phyloP scores from a whole-genome alignment of 1,140 invertebrate species.

The Gonatopus flavifemur region DNA sequence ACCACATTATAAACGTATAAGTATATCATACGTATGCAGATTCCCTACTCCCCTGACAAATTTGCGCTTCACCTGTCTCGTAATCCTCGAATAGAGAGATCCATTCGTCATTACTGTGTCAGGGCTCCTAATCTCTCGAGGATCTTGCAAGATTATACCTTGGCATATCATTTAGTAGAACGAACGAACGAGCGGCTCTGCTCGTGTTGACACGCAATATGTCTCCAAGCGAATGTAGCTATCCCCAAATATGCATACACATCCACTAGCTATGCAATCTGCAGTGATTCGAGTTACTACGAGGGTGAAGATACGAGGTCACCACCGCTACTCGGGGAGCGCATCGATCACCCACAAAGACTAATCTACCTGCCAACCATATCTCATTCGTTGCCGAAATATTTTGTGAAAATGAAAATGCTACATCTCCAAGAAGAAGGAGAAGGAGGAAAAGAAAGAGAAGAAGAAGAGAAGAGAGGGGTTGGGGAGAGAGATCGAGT shows the following conservation, averaged over 20 bases:
- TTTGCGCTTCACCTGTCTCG: slow-evolving; percentile 25
- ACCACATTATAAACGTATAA: no score
- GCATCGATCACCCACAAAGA: no score
- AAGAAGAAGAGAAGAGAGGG: neutral
- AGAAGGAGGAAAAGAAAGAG: slow-evolving; percentile 19
- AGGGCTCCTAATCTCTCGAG: slow-evolving; percentile 47
- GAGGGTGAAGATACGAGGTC: slow-evolving; percentile 8
- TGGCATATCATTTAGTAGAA: slow-evolving; percentile 55
- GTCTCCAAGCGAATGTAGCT: slow-evolving; percentile 53
- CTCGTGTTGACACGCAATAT: slow-evolving; percentile 56
- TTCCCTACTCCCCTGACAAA: slow-evolving; percentile 4
- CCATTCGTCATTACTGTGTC: slow-evolving; percentile 46
- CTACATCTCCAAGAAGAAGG: no score
- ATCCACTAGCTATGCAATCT: slow-evolving; percentile 31
- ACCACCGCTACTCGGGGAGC: no score
- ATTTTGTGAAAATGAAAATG: no score
- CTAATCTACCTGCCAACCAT: no score
- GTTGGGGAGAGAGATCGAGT: slow-evolving; percentile 10
- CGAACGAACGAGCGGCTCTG: slow-evolving; percentile 52
- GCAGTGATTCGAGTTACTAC: slow-evolving; percentile 22
- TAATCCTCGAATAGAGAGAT: slow-evolving; percentile 16
- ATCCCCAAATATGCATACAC: slow-evolving; percentile 40
- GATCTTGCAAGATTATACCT: slow-evolving; percentile 52
- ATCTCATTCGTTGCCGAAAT: no score
- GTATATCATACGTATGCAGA: no score